Evolutionary conservation across 2,113 vertebrate genomes (phyloP), one percentile per base, ranked within the genome.

Genomic region (Sterna hirundo): DNA sequence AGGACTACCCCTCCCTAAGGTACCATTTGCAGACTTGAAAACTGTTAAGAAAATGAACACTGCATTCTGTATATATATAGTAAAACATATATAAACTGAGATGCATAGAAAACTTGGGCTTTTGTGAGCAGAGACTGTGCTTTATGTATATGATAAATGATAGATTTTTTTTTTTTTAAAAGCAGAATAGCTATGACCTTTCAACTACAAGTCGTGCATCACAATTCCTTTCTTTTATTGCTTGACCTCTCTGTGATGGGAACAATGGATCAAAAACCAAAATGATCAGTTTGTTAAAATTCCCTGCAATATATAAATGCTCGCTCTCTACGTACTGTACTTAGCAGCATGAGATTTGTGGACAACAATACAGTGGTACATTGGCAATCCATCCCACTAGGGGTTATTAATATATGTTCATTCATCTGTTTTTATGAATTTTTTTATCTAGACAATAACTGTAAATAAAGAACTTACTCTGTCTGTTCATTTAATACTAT

Each of bases 401-500:
- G 99, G 99, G 98, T 99, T 99, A 99, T 99, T 99, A 98, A 98
- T 99, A 99, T 99, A 98, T 99, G 99, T 99, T 99, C 98, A 98
- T 99, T 98, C 98, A 99, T 99, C 99, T 99, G 99, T 99, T 99
- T 99, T 99, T 99, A 99, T 99, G 98, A 99, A 99, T 99, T 99
- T 99, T 99, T 98, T 99, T 99, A 98, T 99, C 99, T 99, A 99
- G 99, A 99, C 98, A 99, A 99, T 99, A 99, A 99, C 98, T 99
- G 99, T 99, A 99, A 99, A 99, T 99, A 99, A 99, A 99, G 98
- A 99, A 99, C 98, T 99, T 98, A 99, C 99, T 99, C 98, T 99
- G 98, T 99, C 99, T 99, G 99, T 99, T 99, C 99, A 99, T 99
- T 99, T 99, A 99, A 98, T 99, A 99, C 99, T 99, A 99, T 99